These are phyloP conservation scores for Bradypodion ventrale DNA, from an alignment of 2,797 vertebrate species.

Conservation along the genomic window DNA sequence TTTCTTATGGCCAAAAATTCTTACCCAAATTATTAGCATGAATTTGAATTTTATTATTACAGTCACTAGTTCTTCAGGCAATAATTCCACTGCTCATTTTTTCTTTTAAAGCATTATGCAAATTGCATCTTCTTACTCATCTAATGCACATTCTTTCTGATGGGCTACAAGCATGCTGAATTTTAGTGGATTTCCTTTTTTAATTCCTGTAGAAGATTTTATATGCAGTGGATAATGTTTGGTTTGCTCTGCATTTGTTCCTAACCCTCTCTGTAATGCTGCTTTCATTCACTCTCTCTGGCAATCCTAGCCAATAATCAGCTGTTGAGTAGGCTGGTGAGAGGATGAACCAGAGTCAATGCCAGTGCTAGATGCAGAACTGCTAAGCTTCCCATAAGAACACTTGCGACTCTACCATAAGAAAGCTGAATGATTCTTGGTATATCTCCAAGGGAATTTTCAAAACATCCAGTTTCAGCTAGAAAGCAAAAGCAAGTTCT, in stretches of 20 bases:
- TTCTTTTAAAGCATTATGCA: neutral
- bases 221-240: neutral
- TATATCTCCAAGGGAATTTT: neutral
- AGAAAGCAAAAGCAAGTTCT: slow-evolving; percentile 1
- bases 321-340: slow-evolving; percentile 35
- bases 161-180: neutral
- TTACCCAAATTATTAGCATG: neutral
- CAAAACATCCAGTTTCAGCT: neutral
- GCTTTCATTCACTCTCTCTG: slow-evolving; percentile 9
- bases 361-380: neutral
- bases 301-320: slow-evolving; percentile 12
- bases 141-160: no score
- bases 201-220: neutral
- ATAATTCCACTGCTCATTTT: neutral
- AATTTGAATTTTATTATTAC: neutral
- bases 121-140: neutral
- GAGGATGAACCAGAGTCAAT: slow-evolving; percentile 1
- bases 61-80: neutral
- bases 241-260: neutral
- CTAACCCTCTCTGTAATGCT: neutral
- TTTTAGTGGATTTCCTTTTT: neutral
- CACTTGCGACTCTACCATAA: neutral
- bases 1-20: neutral
- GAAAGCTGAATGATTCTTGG: neutral
- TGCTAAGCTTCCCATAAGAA: slow-evolving; percentile 16